Evolutionary conservation across 2,113 vertebrate genomes (phyloP).

Genomic region (Epinephelus cyanopodus): DNA sequence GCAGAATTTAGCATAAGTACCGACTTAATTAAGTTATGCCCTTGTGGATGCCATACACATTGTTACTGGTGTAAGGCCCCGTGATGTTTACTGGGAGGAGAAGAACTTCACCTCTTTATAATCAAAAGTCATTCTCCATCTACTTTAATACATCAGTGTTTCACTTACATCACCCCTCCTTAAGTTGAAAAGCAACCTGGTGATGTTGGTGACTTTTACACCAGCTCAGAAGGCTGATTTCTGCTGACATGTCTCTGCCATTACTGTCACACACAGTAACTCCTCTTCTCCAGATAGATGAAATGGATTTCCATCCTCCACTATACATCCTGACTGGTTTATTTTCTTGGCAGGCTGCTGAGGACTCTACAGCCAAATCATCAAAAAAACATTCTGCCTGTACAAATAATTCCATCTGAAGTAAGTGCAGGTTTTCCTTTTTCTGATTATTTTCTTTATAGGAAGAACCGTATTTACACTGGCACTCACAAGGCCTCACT

Average conservation of each 20-base stretch:
- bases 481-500: slow-evolving; percentile 49
- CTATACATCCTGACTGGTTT: slow-evolving; percentile 3
- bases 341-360: slow-evolving; percentile 29
- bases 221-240: neutral
- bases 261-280: slow-evolving; percentile 11
- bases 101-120: too few species aligned
- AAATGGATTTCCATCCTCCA: slow-evolving; percentile 8
- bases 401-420: slow-evolving; percentile 51
- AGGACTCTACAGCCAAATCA: slow-evolving; percentile 28
- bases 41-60: too few species aligned
- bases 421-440: slow-evolving; percentile 44
- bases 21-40: too few species aligned
- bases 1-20: too few species aligned
- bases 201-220: neutral
- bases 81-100: too few species aligned
- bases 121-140: too few species aligned
- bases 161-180: too few species aligned
- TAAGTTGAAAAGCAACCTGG: neutral
- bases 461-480: slow-evolving; percentile 55
- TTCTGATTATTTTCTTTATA: slow-evolving; percentile 56
- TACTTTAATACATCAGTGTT: too few species aligned
- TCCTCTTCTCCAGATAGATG: neutral
- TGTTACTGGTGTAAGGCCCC: too few species aligned
- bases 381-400: slow-evolving; percentile 33
- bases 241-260: neutral